Conservation (phyloP, 2,113 vertebrate genomes). For the Mormoops blainvillei region DNA sequence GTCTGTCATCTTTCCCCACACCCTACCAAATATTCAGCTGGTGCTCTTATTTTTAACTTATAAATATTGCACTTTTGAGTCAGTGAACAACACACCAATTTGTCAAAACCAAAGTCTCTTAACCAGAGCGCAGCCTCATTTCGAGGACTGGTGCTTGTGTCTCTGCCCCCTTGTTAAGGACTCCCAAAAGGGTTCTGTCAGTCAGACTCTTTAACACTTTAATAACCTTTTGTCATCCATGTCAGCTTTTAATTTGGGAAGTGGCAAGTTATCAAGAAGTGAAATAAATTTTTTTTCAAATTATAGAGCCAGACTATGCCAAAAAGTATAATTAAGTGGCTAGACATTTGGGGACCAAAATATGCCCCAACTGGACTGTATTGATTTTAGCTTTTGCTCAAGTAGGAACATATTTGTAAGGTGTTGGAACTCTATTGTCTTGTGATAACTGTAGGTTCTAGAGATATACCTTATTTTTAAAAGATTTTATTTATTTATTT, state of each 20-base stretch:
- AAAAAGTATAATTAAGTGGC: background rate
- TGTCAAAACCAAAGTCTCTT: background rate
- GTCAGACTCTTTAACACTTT: background rate
- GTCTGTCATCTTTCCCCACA: background rate
- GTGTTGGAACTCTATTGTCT: background rate
- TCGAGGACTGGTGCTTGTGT: background rate
- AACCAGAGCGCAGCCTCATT: background rate
- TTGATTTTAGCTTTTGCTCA: conserved; percentile 3
- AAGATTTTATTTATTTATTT: background rate
- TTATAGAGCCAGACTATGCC: background rate
- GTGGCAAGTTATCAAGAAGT: background rate
- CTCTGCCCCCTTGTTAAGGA: background rate
- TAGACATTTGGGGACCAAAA: background rate
- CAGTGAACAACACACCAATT: background rate
- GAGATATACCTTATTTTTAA: background rate
- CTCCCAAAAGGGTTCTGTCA: background rate
- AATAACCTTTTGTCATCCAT: background rate
- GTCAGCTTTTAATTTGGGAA: conserved; percentile 28
- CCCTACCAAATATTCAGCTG: background rate
- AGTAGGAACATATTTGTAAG: background rate
- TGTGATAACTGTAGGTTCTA: background rate
- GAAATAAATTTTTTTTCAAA: background rate
- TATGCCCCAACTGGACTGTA: background rate
- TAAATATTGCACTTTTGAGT: background rate
- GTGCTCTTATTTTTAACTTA: background rate